Evolutionary conservation across 2,113 vertebrate species (phyloP), one percentile per base, ranked within the genome.

Genomic region (Trogon melanurus): DNA sequence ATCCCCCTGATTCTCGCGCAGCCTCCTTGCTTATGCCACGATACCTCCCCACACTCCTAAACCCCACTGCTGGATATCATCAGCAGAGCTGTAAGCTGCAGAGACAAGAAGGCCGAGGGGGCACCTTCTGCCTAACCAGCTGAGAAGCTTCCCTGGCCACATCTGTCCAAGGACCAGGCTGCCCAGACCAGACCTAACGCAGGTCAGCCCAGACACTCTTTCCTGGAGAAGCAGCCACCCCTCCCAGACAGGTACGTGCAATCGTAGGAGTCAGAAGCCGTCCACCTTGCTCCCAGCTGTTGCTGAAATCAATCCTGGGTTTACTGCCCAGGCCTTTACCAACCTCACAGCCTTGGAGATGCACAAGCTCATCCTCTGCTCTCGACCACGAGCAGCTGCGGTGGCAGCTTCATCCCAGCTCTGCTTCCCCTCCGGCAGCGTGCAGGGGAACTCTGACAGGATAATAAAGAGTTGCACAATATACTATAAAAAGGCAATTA

Each of bases 401-500:
- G 32, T 1, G 10, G 41, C 41, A 60, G 82, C 81, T 91, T 36
- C 88, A 61, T 89, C 88, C 70, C 76, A 3, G 64, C 76, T 61
- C 61, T 57, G 88, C 93, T 78, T 72, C 85, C 70, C 79, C 81
- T 48, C 84, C 5, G 41, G 74, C 87, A 32, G 95, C 78, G 67
- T 62, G 19, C 45, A 79, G 92, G 97, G 89, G 57, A 96, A 85
- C 97, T 88, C 98, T 98, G 98, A 98, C 98, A 98, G 98, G 95
- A 88, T 98, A 98, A 98, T 98, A 93, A 97, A 98, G 98, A 98
- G 97, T 95, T 89, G 95, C 97, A 97, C 89, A 76, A 90, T 92
- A 88, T 94, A 93, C 97, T 98, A 96, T 98, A 97, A 98, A 98
- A 98, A 98, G 98, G 98, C 98, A 98, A 98, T 98, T 98, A 98